A percentile compares a stretch with the other conserved stretches of the same genome.
Conservation (phyloP, 53 echinoderm and acorn worm genomes). For the Apostichopus leukothele region DNA sequence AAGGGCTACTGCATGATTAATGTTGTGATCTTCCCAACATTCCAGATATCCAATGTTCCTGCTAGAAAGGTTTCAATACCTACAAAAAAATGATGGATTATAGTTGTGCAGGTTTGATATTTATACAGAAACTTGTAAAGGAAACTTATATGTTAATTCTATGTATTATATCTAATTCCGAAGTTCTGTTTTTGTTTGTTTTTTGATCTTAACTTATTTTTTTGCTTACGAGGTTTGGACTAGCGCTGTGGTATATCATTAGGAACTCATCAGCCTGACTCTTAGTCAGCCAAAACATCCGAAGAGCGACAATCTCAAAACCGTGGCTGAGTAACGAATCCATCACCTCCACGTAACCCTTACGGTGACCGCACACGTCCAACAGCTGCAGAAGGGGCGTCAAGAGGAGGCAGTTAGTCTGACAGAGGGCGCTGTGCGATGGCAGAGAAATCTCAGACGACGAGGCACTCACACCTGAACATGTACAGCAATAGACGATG, state of each 20-base stretch:
- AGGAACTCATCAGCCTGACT: conserved; percentile 76
- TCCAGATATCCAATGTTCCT: too few relatives aligned
- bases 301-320: conserved; percentile 75
- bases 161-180: too few relatives aligned
- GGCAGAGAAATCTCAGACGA: conserved; percentile 54
- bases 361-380: conserved; percentile 72
- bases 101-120: too few relatives aligned
- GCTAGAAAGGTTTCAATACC: too few relatives aligned
- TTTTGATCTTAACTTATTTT: too few relatives aligned
- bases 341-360: conserved; percentile 88
- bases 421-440: conserved; percentile 89
- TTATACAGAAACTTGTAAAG: too few relatives aligned
- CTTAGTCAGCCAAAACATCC: conserved; percentile 88
- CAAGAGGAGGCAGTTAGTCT: conserved; percentile 93
- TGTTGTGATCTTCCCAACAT: too few relatives aligned
- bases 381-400: conserved; percentile 86
- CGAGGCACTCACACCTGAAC: conserved; percentile 60
- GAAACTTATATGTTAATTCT: too few relatives aligned
- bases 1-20: too few relatives aligned
- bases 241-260: conserved; percentile 58
- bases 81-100: too few relatives aligned
- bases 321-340: conserved; percentile 72
- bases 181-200: too few relatives aligned
- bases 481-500: background rate
- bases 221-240: conserved; percentile 67